These are phyloP conservation scores for Glyphotaelius pellucidus DNA, from an alignment of 2,888 invertebrate species.

Conservation along the genomic window DNA sequence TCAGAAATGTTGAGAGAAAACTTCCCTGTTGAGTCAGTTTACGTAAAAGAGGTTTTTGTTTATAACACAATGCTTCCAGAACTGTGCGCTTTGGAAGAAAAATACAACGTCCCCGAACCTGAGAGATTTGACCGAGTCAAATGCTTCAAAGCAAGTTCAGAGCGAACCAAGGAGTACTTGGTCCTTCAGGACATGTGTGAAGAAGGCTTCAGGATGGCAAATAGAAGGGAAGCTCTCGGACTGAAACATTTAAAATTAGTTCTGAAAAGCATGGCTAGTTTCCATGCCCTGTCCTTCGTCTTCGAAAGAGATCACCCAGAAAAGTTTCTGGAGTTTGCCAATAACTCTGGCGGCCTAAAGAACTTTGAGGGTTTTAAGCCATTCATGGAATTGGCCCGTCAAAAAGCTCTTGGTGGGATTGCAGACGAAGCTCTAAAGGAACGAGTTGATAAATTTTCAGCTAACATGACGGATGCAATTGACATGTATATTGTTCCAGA, in stretches of 20 bases:
- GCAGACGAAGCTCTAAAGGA: not conserved
- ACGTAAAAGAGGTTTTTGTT: conserved; percentile 48
- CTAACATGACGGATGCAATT: conserved; percentile 5
- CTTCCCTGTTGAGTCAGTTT: conserved; percentile 29
- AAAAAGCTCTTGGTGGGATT: conserved; percentile 16
- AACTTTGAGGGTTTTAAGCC: not conserved
- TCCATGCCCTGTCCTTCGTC: conserved; percentile 68
- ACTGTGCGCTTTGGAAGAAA: conserved; percentile 25
- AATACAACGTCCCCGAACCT: not conserved
- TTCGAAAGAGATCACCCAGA: conserved; percentile 68
- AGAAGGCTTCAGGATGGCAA: conserved; percentile 31
- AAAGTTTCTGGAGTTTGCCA: not conserved
- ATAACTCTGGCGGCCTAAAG: not conserved
- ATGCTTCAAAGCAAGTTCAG: conserved; percentile 33
- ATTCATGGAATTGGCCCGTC: not conserved
- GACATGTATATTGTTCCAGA: conserved; percentile 1
- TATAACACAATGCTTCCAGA: conserved; percentile 48
- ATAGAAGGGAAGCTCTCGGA: conserved; percentile 67
- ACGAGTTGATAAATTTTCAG: conserved; percentile 15
- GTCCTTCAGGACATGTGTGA: conserved; percentile 64
- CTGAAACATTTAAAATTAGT: conserved; percentile 67
- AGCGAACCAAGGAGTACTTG: conserved; percentile 65
- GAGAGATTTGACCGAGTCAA: conserved; percentile 44
- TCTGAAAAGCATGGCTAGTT: conserved; percentile 68
- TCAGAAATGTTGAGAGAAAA: conserved; percentile 40